Percentiles rank a stretch among this genome's conserved stretches.
Evolutionary conservation across 1,140 invertebrate species (phyloP).

Genomic region (Lepidostoma basale): DNA sequence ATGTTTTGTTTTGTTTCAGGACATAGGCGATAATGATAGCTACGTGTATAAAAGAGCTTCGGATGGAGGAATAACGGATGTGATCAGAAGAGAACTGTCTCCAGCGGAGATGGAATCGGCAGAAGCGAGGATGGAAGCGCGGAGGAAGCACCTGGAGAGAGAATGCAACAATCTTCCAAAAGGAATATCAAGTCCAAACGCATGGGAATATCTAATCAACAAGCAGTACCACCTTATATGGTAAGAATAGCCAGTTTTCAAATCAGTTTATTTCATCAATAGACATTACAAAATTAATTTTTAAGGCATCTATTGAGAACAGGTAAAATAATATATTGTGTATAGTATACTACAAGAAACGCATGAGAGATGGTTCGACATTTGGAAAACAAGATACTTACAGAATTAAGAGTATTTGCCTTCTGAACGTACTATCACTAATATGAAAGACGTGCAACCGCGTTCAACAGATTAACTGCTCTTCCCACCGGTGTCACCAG

Average conservation of each 20-base stretch:
- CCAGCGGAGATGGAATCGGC: constrained; percentile 36
- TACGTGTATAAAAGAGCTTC: constrained; percentile 29
- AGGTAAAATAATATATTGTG: too few relatives aligned
- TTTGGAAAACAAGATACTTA: constrained; percentile 4
- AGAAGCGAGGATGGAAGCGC: constrained; percentile 52
- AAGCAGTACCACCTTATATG: constrained; percentile 79
- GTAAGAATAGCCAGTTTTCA: constrained; percentile 57
- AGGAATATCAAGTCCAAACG: constrained; percentile 69
- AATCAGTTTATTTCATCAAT: too few relatives aligned
- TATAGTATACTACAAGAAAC: too few relatives aligned
- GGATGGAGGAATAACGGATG: constrained; percentile 12
- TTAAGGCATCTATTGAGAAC: too few relatives aligned
- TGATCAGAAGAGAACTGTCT: constrained; percentile 30
- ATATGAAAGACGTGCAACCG: too few relatives aligned
- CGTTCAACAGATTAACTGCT: too few relatives aligned
- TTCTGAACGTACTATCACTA: too few relatives aligned
- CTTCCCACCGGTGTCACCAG: too few relatives aligned
- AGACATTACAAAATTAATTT: too few relatives aligned
- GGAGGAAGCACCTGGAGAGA: constrained; percentile 53
- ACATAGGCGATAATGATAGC: constrained; percentile 39
- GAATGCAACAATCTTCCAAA: constrained; percentile 44
- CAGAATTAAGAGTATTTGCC: too few relatives aligned
- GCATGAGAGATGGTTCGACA: too few relatives aligned
- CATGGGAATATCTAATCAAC: constrained; percentile 85
- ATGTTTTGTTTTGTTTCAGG: constrained; percentile 29